Conservation (phyloP, 2,888 invertebrate species). For the Tetramorium bicarinatum region DNA sequence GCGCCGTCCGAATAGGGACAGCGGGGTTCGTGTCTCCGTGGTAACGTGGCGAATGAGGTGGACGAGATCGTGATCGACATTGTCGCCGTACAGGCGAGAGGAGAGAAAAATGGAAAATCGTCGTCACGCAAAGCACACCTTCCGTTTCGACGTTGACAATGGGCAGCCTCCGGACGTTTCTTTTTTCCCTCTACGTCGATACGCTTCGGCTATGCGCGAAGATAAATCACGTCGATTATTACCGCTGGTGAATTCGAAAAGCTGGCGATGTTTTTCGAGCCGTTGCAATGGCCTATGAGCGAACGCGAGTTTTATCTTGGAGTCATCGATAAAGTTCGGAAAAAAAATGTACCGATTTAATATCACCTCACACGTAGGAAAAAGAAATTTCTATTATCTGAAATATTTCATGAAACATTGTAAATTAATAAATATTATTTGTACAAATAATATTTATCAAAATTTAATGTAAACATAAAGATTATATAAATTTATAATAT, state of each 20-base stretch:
- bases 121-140: conserved; percentile 52
- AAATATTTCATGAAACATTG: conserved; percentile 5
- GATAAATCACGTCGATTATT: conserved; percentile 56
- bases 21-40: conserved; percentile 30
- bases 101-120: conserved; percentile 48
- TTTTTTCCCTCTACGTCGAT: conserved; percentile 31
- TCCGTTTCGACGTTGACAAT: conserved; percentile 59
- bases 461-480: neutral
- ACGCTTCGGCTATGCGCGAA: conserved; percentile 41
- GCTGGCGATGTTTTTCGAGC: conserved; percentile 3
- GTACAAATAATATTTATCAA: neutral
- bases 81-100: conserved; percentile 25
- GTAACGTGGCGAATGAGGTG: conserved; percentile 45
- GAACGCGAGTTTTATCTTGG: neutral
- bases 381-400: neutral
- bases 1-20: conserved; percentile 12
- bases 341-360: conserved; percentile 5
- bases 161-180: conserved; percentile 42
- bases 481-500: neutral
- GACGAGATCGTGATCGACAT: conserved; percentile 57
- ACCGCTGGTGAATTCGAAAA: conserved; percentile 30
- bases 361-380: neutral
- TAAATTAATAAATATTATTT: neutral
- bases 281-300: neutral
- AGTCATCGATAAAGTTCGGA: neutral